Evolutionary conservation across 2,888 invertebrate species (phyloP), one percentile per base, ranked within the genome.

Genomic region (Dynastes tityus): DNA sequence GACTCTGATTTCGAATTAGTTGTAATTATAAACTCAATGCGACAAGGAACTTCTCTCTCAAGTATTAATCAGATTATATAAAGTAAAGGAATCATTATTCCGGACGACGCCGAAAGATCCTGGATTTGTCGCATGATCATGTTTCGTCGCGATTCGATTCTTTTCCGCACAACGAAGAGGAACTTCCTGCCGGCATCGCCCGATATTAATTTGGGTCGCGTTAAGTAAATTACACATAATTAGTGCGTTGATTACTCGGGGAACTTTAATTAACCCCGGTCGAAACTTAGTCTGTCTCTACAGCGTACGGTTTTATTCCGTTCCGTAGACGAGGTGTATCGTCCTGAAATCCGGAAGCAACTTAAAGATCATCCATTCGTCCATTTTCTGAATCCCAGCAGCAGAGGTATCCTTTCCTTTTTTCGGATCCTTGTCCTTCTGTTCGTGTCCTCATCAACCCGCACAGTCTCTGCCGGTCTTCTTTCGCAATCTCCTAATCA

Each of bases 201-300:
- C 61, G 13, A 63, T 74, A 74, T 74, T 74, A 74, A 74, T 74
- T 74, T 74, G 73, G 22, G n/a, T 61, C 61, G 73, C 73, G 73
- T 74, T 74, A 74, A 74, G 61, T 74, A 77, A 77, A 77, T 77
- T 77, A 77, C 77, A 77, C 77, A 68, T 77, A 77, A 77, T 77
- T 68, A 77, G 77, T 68, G 77, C 77, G 77, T 68, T 77, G 68
- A 77, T 77, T 77, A 77, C 68, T 77, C 68, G 37, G 58, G 61
- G 55, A 77, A 77, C 68, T 77, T 77, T 77, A 77, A 77, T 77
- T 77, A 77, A 77, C 77, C 77, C 37, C 63, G 67, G 77, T 68
- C 73, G 73, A 71, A 71, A 32, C 55, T 71, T 27, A 5, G 65
- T 74, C 61, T 49, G 51, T 73, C 40, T 55, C 73, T 22, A 32